Percentiles rank a stretch among this genome's conserved stretches.
Evolutionary conservation across 2,888 invertebrate species (phyloP).

Genomic region (Hirtodrosophila confusa): DNA sequence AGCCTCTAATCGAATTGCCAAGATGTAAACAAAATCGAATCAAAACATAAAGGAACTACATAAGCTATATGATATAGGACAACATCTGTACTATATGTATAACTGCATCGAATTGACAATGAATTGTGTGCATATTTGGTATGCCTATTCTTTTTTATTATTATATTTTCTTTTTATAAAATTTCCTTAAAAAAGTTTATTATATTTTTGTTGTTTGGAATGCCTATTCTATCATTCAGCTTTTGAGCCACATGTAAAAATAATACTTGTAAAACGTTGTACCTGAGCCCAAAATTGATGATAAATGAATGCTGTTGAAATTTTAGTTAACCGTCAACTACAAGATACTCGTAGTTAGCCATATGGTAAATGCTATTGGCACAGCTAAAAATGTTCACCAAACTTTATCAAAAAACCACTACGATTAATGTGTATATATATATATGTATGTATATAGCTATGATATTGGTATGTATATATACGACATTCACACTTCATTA

Average conservation of each 20-base stretch:
- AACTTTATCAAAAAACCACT: conserved; percentile 57
- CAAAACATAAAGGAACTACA: conserved; percentile 18
- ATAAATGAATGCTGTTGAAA: conserved; percentile 19
- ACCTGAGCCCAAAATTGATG: conserved; percentile 56
- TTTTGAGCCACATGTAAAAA: conserved; percentile 29
- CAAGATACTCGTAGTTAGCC: conserved; percentile 3
- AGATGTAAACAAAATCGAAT: conserved; percentile 4
- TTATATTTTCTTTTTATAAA: conserved; percentile 25
- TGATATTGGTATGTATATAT: conserved; percentile 51
- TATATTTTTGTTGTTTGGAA: conserved; percentile 22
- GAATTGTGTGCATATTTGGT: conserved; percentile 14
- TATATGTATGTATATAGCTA: conserved; percentile 31
- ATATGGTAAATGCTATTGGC: conserved; percentile 38
- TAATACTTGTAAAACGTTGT: conserved; percentile 66
- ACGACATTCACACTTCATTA: conserved; percentile 22
- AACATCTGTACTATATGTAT: background rate
- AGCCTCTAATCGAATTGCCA: conserved; percentile 9
- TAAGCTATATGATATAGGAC: conserved; percentile 2
- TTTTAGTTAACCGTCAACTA: conserved; percentile 19
- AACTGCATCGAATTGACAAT: conserved; percentile 52
- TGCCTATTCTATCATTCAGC: conserved; percentile 23
- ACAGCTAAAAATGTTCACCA: conserved; percentile 45
- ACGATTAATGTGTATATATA: conserved; percentile 42
- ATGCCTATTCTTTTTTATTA: conserved; percentile 2
- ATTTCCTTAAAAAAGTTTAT: conserved; percentile 43